phyloP scores from a whole-genome alignment of 2,888 invertebrate species.

The Chydorus sphaericus region DNA sequence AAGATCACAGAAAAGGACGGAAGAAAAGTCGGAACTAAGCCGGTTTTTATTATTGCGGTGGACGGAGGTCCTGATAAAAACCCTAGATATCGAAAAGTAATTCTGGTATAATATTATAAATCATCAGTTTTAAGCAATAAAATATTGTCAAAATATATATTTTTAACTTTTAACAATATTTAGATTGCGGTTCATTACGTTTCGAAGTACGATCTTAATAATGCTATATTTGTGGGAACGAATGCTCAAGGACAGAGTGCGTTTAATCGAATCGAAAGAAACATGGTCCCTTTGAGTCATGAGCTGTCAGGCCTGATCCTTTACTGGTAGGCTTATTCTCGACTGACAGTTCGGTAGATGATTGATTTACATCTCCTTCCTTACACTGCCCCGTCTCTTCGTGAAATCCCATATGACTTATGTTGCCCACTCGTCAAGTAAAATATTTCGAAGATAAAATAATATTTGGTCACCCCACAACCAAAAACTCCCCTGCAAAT shows the following conservation, averaged over 20 bases:
- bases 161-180: not conserved
- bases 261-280: conserved; percentile 25
- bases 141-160: not conserved
- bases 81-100: conserved; percentile 19
- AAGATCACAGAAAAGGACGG: not conserved
- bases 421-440: not conserved
- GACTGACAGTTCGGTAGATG: not conserved
- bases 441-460: too few relatives aligned
- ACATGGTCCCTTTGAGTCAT: conserved; percentile 27
- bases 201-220: conserved; percentile 15
- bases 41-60: conserved; percentile 23
- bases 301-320: conserved; percentile 25
- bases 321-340: not conserved
- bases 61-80: conserved; percentile 23
- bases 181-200: conserved; percentile 18
- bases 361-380: not conserved
- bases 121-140: not conserved
- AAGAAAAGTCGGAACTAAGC: conserved; percentile 20
- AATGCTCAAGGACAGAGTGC: conserved; percentile 27
- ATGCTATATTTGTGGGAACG: conserved; percentile 19
- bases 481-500: too few relatives aligned
- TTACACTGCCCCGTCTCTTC: not conserved
- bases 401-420: not conserved
- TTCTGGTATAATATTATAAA: conserved; percentile 7
- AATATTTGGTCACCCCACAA: too few relatives aligned